These are phyloP conservation scores for Chromobotia macracanthus DNA, from an alignment of 2,797 vertebrate genomes.

Conservation along the genomic window DNA sequence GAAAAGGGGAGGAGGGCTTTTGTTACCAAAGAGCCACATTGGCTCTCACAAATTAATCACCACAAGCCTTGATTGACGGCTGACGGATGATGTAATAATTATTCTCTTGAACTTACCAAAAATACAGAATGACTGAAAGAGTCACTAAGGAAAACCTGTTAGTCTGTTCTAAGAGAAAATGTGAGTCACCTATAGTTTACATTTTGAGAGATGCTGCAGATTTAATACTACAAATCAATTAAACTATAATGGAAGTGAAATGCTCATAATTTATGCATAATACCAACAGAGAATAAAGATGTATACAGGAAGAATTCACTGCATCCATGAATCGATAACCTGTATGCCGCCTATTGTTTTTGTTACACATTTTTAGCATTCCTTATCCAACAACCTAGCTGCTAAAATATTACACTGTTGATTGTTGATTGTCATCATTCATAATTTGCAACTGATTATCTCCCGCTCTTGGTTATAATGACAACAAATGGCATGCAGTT, in stretches of 20 bases:
- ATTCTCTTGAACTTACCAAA: not conserved
- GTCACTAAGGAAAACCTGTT: not conserved
- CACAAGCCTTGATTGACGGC: not conserved
- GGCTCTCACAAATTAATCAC: not conserved
- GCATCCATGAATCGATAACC: no score
- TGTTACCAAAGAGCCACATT: not conserved
- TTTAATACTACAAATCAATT: not conserved
- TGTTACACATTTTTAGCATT: not conserved
- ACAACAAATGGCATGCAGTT: not conserved
- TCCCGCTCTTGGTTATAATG: not conserved
- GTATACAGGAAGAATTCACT: no score
- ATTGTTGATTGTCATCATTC: not conserved
- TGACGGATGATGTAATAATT: constrained; percentile 10
- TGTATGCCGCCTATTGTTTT: no score
- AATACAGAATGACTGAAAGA: not conserved
- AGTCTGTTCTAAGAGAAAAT: not conserved
- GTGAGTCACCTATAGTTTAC: no score
- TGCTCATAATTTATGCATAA: not conserved
- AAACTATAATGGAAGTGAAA: not conserved
- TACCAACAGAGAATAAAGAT: not conserved
- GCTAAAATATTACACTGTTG: not conserved
- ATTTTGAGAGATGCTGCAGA: not conserved
- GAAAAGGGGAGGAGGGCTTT: not conserved
- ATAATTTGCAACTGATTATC: not conserved
- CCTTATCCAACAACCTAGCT: not conserved